A percentile compares a stretch with the other conserved stretches of the same genome.
Evolutionary conservation across 2,113 vertebrate genomes (phyloP).

Genomic region (Sylvia atricapilla): DNA sequence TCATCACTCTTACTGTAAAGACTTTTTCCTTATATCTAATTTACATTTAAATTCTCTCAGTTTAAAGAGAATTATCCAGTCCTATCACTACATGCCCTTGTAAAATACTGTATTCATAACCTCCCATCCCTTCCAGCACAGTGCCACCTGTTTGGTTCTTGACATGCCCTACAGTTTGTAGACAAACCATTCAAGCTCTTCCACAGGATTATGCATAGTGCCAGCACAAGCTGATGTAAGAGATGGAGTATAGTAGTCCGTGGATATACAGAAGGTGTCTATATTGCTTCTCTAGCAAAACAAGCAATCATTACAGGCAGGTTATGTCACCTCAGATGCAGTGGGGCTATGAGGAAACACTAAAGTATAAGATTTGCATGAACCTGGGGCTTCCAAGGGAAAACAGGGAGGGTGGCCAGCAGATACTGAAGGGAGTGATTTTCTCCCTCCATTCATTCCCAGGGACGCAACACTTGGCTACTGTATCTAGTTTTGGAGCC

Average conservation of each 20-base stretch:
- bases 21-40: not conserved
- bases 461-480: not conserved
- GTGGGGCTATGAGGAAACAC: not conserved
- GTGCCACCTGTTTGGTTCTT: not conserved
- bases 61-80: not conserved
- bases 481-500: not conserved
- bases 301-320: not conserved
- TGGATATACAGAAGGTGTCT: not conserved
- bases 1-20: not conserved
- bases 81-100: not conserved
- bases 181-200: not conserved
- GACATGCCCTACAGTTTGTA: not conserved
- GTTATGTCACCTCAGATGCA: not conserved
- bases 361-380: not conserved
- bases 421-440: not conserved
- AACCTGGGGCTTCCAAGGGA: not conserved
- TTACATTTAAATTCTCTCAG: not conserved
- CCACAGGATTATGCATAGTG: not conserved
- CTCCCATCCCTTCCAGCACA: not conserved
- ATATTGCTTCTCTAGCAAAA: not conserved
- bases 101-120: not conserved
- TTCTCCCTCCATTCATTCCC: not conserved
- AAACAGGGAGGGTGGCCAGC: not conserved
- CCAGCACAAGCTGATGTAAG: not conserved
- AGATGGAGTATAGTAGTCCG: not conserved